Percentiles rank a stretch among this genome's conserved stretches.
Conservation (phyloP, 2,888 invertebrate species). For the Caenorhabditis panamensis region DNA sequence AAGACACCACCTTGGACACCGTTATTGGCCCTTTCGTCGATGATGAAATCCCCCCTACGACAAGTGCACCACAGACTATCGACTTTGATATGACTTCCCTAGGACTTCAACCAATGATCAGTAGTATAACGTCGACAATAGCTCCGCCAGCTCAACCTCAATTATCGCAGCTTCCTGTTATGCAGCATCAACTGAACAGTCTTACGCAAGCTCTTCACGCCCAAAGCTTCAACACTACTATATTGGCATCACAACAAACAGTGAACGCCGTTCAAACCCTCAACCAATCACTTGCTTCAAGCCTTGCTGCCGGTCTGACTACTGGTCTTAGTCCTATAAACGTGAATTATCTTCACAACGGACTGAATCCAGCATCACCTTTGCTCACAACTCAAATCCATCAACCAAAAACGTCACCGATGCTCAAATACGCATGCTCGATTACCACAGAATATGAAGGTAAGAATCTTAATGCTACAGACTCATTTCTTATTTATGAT, state of each 20-base stretch:
- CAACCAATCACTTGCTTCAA: constrained; percentile 66
- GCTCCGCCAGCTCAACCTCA: constrained; percentile 24
- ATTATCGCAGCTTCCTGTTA: constrained; percentile 39
- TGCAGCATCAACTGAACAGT: constrained; percentile 60
- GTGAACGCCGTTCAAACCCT: constrained; percentile 53
- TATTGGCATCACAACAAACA: constrained; percentile 55
- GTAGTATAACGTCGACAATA: constrained; percentile 44
- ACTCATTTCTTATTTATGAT: background rate
- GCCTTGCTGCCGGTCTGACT: constrained; percentile 64
- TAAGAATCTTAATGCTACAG: background rate
- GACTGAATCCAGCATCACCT: constrained; percentile 68
- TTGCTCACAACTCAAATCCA: constrained; percentile 50
- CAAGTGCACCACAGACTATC: constrained; percentile 47
- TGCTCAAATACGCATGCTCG: constrained; percentile 62
- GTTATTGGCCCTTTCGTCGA: constrained; percentile 70
- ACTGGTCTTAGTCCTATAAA: constrained; percentile 67
- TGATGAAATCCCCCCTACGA: constrained; percentile 64
- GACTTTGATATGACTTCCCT: constrained; percentile 50
- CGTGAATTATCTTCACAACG: constrained; percentile 62
- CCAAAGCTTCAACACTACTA: constrained; percentile 56
- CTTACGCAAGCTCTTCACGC: constrained; percentile 58
- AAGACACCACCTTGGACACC: constrained; percentile 75
- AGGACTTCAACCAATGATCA: constrained; percentile 56
- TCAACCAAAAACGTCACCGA: constrained; percentile 65
- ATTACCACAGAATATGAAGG: constrained; percentile 66